phyloP scores from a whole-genome alignment of 2,888 invertebrate species.

The Syrista parreyssii region DNA sequence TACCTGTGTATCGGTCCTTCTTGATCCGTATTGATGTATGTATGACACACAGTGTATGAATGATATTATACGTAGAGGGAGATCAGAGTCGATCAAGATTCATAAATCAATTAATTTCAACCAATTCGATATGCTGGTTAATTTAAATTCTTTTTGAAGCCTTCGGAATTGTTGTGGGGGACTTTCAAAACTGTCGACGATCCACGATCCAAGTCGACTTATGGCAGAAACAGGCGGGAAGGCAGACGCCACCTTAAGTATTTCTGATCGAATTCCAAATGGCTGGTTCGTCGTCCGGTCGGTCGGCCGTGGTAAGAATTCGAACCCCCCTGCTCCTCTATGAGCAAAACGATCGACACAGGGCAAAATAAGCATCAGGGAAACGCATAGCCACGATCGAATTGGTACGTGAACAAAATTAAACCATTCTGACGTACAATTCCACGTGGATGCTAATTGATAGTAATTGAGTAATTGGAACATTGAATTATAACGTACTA shows the following conservation, averaged over 20 bases:
- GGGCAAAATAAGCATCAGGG: conserved; percentile 43
- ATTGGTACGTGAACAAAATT: not conserved
- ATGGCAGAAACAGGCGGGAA: conserved; percentile 17
- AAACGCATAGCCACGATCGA: conserved; percentile 20
- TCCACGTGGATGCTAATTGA: not conserved
- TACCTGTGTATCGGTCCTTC: not conserved
- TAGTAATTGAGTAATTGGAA: not conserved
- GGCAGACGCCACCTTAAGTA: conserved; percentile 64
- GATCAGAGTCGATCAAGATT: conserved; percentile 40
- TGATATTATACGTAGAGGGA: not conserved
- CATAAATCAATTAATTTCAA: conserved; percentile 66
- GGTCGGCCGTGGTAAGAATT: conserved; percentile 51
- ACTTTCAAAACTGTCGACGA: conserved; percentile 16
- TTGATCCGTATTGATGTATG: not conserved
- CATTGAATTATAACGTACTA: not conserved
- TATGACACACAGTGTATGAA: not conserved
- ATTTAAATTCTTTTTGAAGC: conserved; percentile 64
- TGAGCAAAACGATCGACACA: conserved; percentile 41
- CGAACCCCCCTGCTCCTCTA: conserved; percentile 39
- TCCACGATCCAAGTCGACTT: not conserved
- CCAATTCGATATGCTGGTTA: conserved; percentile 60
- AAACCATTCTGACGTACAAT: not conserved
- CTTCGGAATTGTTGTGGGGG: conserved; percentile 50
- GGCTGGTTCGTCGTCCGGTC: conserved; percentile 39
- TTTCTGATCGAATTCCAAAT: conserved; percentile 65